Percentiles rank a stretch among this genome's conserved stretches.
These are phyloP conservation scores for Denticeps clupeoides DNA, from an alignment of 2,797 vertebrate species.

Conservation along the genomic window DNA sequence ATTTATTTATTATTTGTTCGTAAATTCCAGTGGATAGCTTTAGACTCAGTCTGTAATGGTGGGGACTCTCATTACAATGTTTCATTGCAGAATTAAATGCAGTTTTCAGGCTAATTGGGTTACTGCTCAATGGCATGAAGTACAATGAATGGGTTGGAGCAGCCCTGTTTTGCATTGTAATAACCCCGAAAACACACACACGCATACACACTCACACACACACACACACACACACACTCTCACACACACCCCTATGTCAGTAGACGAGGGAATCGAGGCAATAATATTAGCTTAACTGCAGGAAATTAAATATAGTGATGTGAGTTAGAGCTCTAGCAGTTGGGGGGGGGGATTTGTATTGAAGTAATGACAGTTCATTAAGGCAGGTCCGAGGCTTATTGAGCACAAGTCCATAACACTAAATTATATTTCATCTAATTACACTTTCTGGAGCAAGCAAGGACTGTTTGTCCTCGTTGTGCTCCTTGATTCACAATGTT, in stretches of 20 bases:
- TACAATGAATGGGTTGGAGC: constrained; percentile 67
- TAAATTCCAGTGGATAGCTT: constrained; percentile 32
- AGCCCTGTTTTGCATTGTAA: constrained; percentile 82
- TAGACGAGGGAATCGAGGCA: constrained; percentile 78
- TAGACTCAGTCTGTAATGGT: constrained; percentile 67
- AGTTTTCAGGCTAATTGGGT: constrained; percentile 82
- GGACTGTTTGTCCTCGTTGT: constrained; percentile 41
- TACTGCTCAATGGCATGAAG: constrained; percentile 70
- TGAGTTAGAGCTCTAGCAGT: constrained; percentile 35
- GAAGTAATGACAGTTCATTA: constrained; percentile 87
- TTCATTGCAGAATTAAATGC: constrained; percentile 79
- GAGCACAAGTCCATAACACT: constrained; percentile 69
- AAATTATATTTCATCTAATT: constrained; percentile 78
- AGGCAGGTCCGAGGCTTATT: constrained; percentile 64
- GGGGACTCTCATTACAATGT: constrained; percentile 73
- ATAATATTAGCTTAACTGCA: constrained; percentile 85
- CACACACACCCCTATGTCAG: constrained; percentile 75
- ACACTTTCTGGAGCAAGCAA: constrained; percentile 54
- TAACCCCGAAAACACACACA: constrained; percentile 36
- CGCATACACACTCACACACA: constrained; percentile 30
- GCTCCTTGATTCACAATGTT: too few species aligned
- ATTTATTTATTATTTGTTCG: neutral
- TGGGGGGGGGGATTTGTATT: constrained; percentile 60
- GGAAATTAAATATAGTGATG: constrained; percentile 84
- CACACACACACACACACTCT: constrained; percentile 19